phyloP scores from a whole-genome alignment of 2,888 invertebrate species.

The Megamerina dolium region DNA sequence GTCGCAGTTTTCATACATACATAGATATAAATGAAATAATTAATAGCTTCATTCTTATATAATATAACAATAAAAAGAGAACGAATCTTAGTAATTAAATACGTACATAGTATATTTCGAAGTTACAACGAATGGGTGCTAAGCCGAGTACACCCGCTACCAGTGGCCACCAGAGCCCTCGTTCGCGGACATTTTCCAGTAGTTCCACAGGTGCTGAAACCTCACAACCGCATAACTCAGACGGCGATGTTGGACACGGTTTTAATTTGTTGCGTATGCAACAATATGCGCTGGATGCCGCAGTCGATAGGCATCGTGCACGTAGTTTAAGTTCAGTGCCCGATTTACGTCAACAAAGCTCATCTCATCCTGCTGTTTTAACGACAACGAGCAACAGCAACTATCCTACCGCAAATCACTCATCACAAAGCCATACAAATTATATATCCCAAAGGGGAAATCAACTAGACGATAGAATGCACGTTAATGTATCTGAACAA shows the following conservation, averaged over 20 bases:
- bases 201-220: conserved; percentile 53
- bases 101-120: too few relatives aligned
- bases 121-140: conserved; percentile 70
- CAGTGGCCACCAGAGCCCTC: conserved; percentile 61
- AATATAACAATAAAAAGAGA: too few relatives aligned
- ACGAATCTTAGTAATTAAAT: too few relatives aligned
- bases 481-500: conserved; percentile 49
- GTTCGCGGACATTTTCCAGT: conserved; percentile 69
- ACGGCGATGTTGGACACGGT: conserved; percentile 41
- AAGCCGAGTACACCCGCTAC: conserved; percentile 74
- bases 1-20: too few relatives aligned
- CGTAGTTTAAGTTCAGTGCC: conserved; percentile 79
- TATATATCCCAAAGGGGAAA: background rate
- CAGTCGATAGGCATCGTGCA: conserved; percentile 72
- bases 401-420: conserved; percentile 9
- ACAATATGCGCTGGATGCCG: conserved; percentile 46
- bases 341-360: conserved; percentile 53
- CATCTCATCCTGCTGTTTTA: conserved; percentile 14
- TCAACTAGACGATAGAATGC: background rate
- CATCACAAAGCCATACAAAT: conserved; percentile 6
- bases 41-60: too few relatives aligned
- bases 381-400: conserved; percentile 20
- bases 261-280: conserved; percentile 63
- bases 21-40: too few relatives aligned
- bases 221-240: conserved; percentile 21